Conservation (phyloP, 2,113 vertebrate species). For the Crotalus tigris region DNA sequence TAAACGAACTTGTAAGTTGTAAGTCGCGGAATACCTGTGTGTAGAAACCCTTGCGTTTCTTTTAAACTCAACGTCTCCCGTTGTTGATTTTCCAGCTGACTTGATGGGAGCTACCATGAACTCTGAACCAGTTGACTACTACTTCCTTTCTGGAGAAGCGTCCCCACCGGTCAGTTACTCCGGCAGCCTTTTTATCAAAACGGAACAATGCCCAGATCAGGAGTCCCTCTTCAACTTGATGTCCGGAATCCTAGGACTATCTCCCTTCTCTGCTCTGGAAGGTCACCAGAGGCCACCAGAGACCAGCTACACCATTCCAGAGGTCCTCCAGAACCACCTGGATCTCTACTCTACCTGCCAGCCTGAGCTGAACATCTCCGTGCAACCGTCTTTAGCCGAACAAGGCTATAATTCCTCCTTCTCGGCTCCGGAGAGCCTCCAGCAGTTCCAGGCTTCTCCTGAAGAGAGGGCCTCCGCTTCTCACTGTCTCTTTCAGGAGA, state of each 20-base stretch:
- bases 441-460: conserved; percentile 70
- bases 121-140: conserved; percentile 77
- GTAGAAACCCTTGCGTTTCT: rapidly evolving
- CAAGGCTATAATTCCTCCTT: conserved; percentile 70
- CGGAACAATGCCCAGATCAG: conserved; percentile 88
- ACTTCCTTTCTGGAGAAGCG: conserved; percentile 79
- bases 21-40: too few relatives aligned
- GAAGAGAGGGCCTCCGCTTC: conserved; percentile 65
- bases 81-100: conserved; percentile 69
- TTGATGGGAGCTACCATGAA: conserved; percentile 81
- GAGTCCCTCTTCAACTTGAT: conserved; percentile 96
- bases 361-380: conserved; percentile 68
- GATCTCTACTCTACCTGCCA: conserved; percentile 73
- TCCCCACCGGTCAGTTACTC: conserved; percentile 90
- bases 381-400: conserved; percentile 64
- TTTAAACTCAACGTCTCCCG: rapidly evolving
- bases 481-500: conserved; percentile 72
- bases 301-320: conserved; percentile 64
- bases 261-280: conserved; percentile 82
- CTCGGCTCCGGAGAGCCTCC: conserved; percentile 64
- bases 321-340: conserved; percentile 67
- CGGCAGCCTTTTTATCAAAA: conserved; percentile 96
- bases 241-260: conserved; percentile 93
- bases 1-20: too few relatives aligned
- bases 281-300: conserved; percentile 71